phyloP scores from a whole-genome alignment of 2,797 vertebrate species.

The Limosa lapponica region DNA sequence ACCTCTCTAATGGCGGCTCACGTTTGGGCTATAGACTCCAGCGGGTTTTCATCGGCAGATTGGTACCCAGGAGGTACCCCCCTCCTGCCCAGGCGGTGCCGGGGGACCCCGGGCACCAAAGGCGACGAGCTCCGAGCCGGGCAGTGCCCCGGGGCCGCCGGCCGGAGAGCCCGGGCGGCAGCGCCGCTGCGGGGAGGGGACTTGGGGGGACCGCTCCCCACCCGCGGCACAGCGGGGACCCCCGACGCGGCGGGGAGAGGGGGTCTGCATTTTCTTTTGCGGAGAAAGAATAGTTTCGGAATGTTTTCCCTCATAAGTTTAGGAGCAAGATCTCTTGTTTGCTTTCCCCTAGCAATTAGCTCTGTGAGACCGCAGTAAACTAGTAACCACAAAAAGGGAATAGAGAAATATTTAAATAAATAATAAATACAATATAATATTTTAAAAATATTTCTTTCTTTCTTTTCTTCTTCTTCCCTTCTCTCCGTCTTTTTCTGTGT shows the following conservation, averaged over 20 bases:
- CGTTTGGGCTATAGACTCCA: slow-evolving; percentile 1
- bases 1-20: slow-evolving; percentile 70
- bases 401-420: not conserved
- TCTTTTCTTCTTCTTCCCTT: no score
- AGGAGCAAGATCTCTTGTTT: not conserved
- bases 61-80: not conserved
- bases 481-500: no score
- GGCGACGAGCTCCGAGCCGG: not conserved
- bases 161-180: not conserved
- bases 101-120: not conserved
- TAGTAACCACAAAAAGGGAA: not conserved
- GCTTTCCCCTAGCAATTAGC: not conserved
- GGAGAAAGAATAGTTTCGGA: not conserved
- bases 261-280: fast-evolving
- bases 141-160: not conserved
- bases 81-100: fast-evolving
- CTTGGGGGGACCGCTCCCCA: not conserved
- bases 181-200: fast-evolving
- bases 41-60: not conserved
- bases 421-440: not conserved
- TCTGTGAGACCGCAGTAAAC: not conserved
- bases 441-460: not conserved
- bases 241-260: not conserved
- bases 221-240: not conserved
- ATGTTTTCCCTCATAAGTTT: fast-evolving